Conservation (phyloP, 1,140 invertebrate species). For the Saxidomus purpurata region DNA sequence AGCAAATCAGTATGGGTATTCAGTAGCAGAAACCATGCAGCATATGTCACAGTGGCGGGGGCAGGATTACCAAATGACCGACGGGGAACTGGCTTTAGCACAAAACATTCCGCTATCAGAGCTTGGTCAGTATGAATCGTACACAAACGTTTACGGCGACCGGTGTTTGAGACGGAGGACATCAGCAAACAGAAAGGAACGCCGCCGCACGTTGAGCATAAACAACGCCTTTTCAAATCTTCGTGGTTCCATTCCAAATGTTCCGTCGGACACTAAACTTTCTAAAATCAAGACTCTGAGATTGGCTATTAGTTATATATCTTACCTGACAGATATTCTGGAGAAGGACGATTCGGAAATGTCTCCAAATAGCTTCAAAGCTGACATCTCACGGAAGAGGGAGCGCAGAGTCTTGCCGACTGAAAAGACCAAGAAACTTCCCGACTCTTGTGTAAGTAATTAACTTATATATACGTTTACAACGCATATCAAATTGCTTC, state of each 20-base stretch:
- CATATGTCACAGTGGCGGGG: constrained; percentile 33
- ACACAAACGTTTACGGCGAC: constrained; percentile 70
- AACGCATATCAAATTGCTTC: too few relatives aligned
- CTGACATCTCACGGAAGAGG: constrained; percentile 86
- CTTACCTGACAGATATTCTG: constrained; percentile 86
- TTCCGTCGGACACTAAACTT: constrained; percentile 97
- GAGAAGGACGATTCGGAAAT: constrained; percentile 86
- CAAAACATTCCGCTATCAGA: constrained; percentile 54
- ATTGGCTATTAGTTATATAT: constrained; percentile 87
- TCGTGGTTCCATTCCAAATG: constrained; percentile 97
- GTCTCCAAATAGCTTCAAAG: constrained; percentile 87
- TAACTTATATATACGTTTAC: not conserved
- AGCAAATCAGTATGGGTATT: constrained; percentile 41
- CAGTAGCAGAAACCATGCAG: not conserved
- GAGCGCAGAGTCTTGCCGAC: constrained; percentile 80
- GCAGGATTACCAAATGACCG: constrained; percentile 62
- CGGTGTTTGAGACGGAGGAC: constrained; percentile 76
- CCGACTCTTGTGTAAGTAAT: constrained; percentile 65
- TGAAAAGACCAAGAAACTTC: constrained; percentile 74
- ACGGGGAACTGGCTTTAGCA: constrained; percentile 28
- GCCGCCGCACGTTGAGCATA: constrained; percentile 95
- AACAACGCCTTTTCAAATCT: constrained; percentile 97
- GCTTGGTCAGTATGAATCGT: constrained; percentile 75
- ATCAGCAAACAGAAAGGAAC: constrained; percentile 95
- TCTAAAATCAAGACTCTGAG: constrained; percentile 88